A percentile compares a stretch with the other conserved stretches of the same genome.
These are phyloP conservation scores for Syrmaticus mikado DNA, from an alignment of 2,113 vertebrate genomes.

Conservation along the genomic window DNA sequence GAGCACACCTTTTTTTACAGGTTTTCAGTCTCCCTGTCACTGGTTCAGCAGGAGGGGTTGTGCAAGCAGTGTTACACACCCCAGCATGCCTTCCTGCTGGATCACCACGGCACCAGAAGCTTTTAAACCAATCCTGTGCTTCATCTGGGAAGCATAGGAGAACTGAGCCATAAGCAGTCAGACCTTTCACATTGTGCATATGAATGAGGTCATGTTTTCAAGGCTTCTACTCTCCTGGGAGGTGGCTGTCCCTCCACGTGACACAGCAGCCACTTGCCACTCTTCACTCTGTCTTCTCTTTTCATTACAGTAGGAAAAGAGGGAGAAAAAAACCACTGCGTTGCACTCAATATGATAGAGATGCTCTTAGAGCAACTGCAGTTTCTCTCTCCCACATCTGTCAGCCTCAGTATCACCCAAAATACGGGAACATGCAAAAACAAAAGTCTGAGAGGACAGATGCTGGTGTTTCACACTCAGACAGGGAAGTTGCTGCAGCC, in stretches of 20 bases:
- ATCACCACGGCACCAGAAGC: accelerated
- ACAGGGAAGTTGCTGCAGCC: background rate
- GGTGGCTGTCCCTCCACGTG: background rate
- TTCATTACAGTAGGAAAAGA: background rate
- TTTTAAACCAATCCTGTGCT: background rate
- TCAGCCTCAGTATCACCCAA: accelerated
- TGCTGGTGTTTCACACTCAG: accelerated
- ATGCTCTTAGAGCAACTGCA: accelerated
- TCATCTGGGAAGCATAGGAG: background rate
- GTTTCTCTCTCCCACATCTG: background rate
- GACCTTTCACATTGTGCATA: background rate
- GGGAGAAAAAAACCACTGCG: background rate
- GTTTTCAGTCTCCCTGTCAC: background rate
- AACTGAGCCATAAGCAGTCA: background rate
- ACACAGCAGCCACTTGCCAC: background rate
- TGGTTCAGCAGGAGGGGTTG: background rate
- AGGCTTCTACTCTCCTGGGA: background rate
- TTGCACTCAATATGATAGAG: background rate
- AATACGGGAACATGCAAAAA: background rate
- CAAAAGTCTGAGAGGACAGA: background rate
- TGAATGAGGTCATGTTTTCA: background rate
- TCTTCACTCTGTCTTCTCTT: background rate
- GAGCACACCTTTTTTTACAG: background rate
- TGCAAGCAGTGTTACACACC: background rate
- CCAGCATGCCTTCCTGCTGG: background rate